These are phyloP conservation scores for Danio jaintianensis DNA, from an alignment of 2,797 vertebrate genomes.

Conservation along the genomic window DNA sequence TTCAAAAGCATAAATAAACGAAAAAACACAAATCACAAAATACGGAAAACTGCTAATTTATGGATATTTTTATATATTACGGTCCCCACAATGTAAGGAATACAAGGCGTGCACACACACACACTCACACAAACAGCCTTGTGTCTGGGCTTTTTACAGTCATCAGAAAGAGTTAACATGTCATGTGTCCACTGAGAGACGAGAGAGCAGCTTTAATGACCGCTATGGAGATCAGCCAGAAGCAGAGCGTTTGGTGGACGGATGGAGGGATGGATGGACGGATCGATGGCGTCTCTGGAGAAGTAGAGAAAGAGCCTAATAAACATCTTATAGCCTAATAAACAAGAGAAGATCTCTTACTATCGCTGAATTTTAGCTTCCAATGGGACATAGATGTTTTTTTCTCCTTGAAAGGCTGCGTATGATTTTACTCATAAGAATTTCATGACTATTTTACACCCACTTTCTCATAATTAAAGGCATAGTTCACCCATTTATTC, in stretches of 20 bases:
- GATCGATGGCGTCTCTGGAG: constrained; percentile 55
- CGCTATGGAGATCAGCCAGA: constrained; percentile 84
- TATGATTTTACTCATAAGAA: neutral
- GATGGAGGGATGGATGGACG: constrained; percentile 48
- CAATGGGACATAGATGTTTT: neutral
- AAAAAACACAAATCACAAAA: too few relatives aligned
- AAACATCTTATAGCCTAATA: constrained; percentile 44
- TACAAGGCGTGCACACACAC: too few relatives aligned
- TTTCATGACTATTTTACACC: neutral
- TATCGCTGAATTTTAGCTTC: neutral
- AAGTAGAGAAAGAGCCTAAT: constrained; percentile 37
- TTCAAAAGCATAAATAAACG: too few relatives aligned
- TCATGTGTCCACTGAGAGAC: constrained; percentile 74
- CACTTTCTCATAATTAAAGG: neutral
- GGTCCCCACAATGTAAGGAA: too few relatives aligned
- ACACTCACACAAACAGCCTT: too few relatives aligned
- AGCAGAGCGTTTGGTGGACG: too few relatives aligned
- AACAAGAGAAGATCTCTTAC: constrained; percentile 43
- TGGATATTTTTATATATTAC: too few relatives aligned
- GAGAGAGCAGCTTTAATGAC: constrained; percentile 85
- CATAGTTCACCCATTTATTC: too few relatives aligned
- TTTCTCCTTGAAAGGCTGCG: neutral
- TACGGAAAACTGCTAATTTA: too few relatives aligned
- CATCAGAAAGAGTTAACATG: constrained; percentile 87
- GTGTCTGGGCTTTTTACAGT: constrained; percentile 81